Conservation (phyloP, 2,888 invertebrate species). For the Drymonia ruficornis region DNA sequence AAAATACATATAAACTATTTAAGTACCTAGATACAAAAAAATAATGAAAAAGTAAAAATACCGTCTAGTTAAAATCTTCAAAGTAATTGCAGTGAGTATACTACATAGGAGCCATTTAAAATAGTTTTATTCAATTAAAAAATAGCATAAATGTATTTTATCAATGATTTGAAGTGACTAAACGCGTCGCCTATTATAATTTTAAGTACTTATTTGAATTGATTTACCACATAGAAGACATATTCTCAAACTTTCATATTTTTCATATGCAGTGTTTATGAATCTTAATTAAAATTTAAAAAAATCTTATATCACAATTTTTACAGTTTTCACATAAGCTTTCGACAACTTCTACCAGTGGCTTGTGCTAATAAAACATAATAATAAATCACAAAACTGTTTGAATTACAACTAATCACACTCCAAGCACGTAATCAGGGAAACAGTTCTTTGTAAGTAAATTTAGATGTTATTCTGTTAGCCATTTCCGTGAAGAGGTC, state of each 20-base stretch:
- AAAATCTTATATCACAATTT: neutral
- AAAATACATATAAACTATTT: too few relatives aligned
- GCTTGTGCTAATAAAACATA: slow-evolving; percentile 7
- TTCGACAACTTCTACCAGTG: slow-evolving; percentile 10
- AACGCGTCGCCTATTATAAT: too few relatives aligned
- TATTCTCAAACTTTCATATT: too few relatives aligned
- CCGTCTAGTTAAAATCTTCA: neutral
- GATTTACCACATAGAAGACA: too few relatives aligned
- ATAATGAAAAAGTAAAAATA: too few relatives aligned
- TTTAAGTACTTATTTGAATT: too few relatives aligned
- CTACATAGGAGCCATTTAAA: neutral
- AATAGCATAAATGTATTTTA: too few relatives aligned
- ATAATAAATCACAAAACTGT: slow-evolving; percentile 18
- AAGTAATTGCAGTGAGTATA: neutral
- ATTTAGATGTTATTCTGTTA: slow-evolving; percentile 88
- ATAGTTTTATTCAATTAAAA: too few relatives aligned
- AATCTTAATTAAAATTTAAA: too few relatives aligned
- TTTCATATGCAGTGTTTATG: too few relatives aligned
- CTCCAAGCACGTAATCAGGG: slow-evolving; percentile 64
- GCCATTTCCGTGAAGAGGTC: slow-evolving; percentile 88
- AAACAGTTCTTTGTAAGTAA: slow-evolving; percentile 89
- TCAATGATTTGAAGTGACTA: too few relatives aligned
- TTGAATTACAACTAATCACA: slow-evolving; percentile 16
- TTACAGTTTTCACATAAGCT: slow-evolving; percentile 22
- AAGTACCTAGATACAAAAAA: too few relatives aligned